Evolutionary conservation across 1,140 invertebrate genomes (phyloP), one percentile per base, ranked within the genome.

Genomic region (Hermatobates lingyangjiaoensis): DNA sequence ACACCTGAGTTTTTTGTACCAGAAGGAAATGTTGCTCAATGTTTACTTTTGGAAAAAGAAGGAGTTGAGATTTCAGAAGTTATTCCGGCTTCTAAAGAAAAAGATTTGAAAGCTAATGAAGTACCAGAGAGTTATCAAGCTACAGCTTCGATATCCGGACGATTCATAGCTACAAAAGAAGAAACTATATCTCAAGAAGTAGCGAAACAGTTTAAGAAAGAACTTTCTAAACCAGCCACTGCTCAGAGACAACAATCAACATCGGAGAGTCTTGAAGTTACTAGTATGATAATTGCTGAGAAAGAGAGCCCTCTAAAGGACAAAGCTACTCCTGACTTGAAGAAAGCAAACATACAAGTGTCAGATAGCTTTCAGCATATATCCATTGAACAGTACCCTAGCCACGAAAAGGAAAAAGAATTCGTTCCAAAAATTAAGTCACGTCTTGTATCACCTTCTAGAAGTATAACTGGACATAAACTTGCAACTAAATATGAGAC

Each of bases 31-130:
- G 45, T 23, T 12, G 74, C 74, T 15, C 61, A 68, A 40, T 42
- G 75, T 15, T 60, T 53, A 2, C 48, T 79, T 23, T 57, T 67
- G 45, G 65, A 70, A 53, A 63, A 70, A 48, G 71, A 77, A 62
- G 64, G 71, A 54, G 42, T 77, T 7, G 62, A 65, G 30, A 67
- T 75, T 2, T 70, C 66, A 4, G 74, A 78, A 64, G 55, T 71
- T 10, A 54, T 71, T 30, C 59, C 63, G 2, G 63, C 63, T 30
- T 45, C 21, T 23, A 45, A 46, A 28, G 38, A 40, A 7, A 44
- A 28, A 21, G 38, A 48, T 4, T 71, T 69, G 55, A 67, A 63
- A 54, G 71, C 74, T 60, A 59, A 45, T 27, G 30, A 48, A 26
- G 14, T 27, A 24, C 39, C 52, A 23, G 52, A 18, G 63, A 65